Percentiles rank a stretch among this genome's conserved stretches.
Conservation (phyloP, 2,888 invertebrate genomes). For the Drosophila fulvimacula region DNA sequence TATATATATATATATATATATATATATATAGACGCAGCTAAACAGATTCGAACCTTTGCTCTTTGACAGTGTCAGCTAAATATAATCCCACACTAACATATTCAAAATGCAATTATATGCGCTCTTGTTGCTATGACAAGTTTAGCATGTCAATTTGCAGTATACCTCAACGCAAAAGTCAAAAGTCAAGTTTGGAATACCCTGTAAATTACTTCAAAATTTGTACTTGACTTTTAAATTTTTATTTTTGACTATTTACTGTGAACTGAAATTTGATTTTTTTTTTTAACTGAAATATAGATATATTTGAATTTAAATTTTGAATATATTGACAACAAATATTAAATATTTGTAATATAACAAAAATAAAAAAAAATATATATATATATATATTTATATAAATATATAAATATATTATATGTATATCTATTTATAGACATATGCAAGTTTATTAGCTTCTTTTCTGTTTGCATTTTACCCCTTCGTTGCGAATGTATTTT, state of each 20-base stretch:
- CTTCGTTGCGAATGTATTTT: not conserved
- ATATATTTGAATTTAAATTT: too few relatives aligned
- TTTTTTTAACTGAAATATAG: too few relatives aligned
- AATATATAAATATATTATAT: not conserved
- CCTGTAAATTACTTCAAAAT: not conserved
- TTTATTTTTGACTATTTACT: too few relatives aligned
- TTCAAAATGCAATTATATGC: conserved; percentile 23
- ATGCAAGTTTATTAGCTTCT: not conserved
- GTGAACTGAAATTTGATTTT: too few relatives aligned
- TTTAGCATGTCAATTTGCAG: conserved; percentile 37
- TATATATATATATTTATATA: not conserved
- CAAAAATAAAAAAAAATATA: too few relatives aligned
- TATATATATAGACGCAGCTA: not conserved
- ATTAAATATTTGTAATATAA: too few relatives aligned
- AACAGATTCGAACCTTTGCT: conserved; percentile 1
- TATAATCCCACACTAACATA: conserved; percentile 27
- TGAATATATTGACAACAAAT: too few relatives aligned
- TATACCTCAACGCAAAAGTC: not conserved
- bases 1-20: not conserved
- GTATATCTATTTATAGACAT: not conserved
- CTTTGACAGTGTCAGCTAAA: conserved; percentile 38
- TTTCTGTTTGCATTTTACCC: not conserved
- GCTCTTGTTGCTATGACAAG: conserved; percentile 36
- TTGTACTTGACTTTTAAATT: not conserved
- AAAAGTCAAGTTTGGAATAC: not conserved